Evolutionary conservation across 2,888 invertebrate genomes (phyloP).

Genomic region (Diarsia mendica): DNA sequence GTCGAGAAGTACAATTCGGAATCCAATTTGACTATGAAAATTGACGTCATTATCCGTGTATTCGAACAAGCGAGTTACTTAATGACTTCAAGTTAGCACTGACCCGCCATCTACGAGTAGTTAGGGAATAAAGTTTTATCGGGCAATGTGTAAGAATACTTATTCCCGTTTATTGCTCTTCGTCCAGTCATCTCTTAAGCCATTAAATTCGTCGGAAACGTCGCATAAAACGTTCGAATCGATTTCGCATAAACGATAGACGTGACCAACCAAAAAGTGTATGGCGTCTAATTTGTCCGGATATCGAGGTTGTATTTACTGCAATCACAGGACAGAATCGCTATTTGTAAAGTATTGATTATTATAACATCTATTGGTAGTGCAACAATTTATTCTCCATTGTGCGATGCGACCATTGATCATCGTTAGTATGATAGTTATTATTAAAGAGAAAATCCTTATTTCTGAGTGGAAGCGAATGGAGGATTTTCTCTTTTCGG

Average conservation of each 20-base stretch:
- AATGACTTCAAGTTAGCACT: conserved; percentile 68
- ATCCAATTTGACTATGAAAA: conserved; percentile 69
- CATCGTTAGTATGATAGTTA: no score
- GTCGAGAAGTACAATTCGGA: conserved; percentile 65
- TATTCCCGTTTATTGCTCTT: conserved; percentile 87
- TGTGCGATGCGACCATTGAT: not conserved
- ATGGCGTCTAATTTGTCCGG: conserved; percentile 81
- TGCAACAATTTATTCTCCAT: not conserved
- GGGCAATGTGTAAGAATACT: conserved; percentile 88
- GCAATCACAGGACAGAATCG: conserved; percentile 12
- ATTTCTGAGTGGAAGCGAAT: not conserved
- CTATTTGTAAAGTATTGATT: not conserved
- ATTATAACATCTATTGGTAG: not conserved
- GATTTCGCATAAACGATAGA: conserved; percentile 89
- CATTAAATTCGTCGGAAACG: conserved; percentile 88
- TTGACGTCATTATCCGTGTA: conserved; percentile 63
- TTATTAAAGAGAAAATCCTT: no score
- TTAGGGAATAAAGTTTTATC: conserved; percentile 84
- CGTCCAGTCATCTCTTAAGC: conserved; percentile 86
- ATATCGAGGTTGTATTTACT: conserved; percentile 68
- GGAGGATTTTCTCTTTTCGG: not conserved
- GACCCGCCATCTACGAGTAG: conserved; percentile 72
- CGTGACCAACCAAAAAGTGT: conserved; percentile 84
- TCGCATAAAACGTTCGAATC: conserved; percentile 88
- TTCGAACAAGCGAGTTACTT: conserved; percentile 66